These are phyloP conservation scores for Distichodus sexfasciatus DNA, from an alignment of 2,797 vertebrate species.

Conservation along the genomic window DNA sequence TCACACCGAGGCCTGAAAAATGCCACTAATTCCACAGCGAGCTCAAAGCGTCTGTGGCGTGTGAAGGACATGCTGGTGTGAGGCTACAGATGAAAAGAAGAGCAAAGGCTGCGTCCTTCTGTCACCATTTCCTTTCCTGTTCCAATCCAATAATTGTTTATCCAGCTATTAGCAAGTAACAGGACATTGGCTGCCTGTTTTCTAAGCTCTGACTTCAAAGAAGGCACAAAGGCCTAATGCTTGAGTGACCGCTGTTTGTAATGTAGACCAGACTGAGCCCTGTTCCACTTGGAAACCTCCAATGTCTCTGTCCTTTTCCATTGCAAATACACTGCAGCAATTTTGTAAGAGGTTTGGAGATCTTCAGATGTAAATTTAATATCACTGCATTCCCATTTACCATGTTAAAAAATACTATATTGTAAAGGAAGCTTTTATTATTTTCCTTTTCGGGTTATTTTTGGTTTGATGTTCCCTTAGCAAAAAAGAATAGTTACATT, in stretches of 20 bases:
- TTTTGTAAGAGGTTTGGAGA: too few relatives aligned
- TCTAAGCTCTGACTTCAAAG: conserved; percentile 46
- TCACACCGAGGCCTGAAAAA: conserved; percentile 13
- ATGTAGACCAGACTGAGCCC: conserved; percentile 21
- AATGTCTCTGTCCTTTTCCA: not conserved
- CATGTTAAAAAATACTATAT: too few relatives aligned
- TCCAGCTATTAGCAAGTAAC: conserved; percentile 39
- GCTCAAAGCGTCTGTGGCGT: conserved; percentile 29
- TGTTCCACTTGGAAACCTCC: too few relatives aligned
- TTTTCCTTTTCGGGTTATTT: too few relatives aligned
- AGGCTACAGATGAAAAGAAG: conserved; percentile 37
- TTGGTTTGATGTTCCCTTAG: too few relatives aligned
- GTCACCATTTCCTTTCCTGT: conserved; percentile 46
- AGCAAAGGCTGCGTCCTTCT: conserved; percentile 3
- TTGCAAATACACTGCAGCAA: conserved; percentile 9
- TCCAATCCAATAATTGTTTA: conserved; percentile 56
- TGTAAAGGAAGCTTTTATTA: too few relatives aligned
- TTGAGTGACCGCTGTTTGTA: conserved; percentile 26
- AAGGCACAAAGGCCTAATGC: conserved; percentile 30
- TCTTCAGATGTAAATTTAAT: too few relatives aligned
- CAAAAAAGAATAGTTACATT: too few relatives aligned
- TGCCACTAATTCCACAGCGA: conserved; percentile 32
- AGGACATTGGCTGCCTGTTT: conserved; percentile 20
- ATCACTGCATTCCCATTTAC: too few relatives aligned
- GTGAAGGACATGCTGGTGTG: conserved; percentile 36